These are phyloP conservation scores for Helarctos malayanus DNA, from an alignment of 2,797 vertebrate genomes.

Conservation along the genomic window DNA sequence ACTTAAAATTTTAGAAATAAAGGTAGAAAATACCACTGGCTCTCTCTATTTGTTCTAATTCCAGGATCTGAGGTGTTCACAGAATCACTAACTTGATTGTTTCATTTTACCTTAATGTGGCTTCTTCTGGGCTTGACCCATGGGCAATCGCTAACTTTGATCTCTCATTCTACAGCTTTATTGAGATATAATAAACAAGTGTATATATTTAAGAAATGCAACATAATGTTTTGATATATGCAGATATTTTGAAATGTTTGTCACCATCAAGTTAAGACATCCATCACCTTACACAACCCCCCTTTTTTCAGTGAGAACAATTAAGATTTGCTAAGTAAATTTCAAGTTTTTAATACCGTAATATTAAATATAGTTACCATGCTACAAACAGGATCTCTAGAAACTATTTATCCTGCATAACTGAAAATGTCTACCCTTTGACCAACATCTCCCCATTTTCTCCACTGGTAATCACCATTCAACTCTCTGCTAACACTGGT, in stretches of 20 bases:
- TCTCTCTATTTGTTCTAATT: background rate
- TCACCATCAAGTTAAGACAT: background rate
- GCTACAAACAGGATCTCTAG: background rate
- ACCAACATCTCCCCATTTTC: background rate
- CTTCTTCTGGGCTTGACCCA: background rate
- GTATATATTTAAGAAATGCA: background rate
- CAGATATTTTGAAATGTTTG: background rate
- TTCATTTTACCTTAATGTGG: background rate
- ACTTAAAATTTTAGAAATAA: background rate
- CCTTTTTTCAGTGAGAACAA: background rate
- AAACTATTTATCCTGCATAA: background rate
- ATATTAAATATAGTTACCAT: background rate
- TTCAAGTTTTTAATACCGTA: background rate
- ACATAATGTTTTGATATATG: background rate
- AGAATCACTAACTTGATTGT: background rate
- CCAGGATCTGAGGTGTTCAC: background rate
- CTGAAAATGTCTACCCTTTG: background rate
- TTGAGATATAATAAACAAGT: background rate
- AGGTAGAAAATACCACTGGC: background rate
- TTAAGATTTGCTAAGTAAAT: background rate
- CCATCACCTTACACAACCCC: background rate
- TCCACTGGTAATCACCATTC: background rate
- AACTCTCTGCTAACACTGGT: background rate
- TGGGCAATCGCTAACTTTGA: accelerated
- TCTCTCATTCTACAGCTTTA: background rate